A percentile compares a stretch with the other conserved stretches of the same genome.
Evolutionary conservation across 2,113 vertebrate genomes (phyloP).

Genomic region (Solenodon paradoxus): DNA sequence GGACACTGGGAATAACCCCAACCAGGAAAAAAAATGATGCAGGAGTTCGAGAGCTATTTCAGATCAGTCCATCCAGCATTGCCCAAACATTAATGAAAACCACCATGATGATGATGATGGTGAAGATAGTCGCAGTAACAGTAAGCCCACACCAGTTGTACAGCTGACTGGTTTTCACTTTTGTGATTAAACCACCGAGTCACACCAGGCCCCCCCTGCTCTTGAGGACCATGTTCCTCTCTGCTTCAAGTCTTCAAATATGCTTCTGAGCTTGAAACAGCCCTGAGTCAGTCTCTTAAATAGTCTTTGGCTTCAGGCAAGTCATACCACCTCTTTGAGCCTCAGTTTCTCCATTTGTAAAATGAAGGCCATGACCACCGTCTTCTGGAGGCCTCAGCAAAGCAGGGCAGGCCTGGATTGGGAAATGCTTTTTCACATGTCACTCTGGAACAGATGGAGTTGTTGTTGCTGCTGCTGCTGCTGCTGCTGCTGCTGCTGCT

Average conservation of each 20-base stretch:
- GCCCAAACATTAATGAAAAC: neutral
- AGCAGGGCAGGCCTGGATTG: rapidly evolving
- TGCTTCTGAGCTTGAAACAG: neutral
- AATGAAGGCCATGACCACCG: neutral
- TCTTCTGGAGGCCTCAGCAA: neutral
- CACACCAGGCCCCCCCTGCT: no score
- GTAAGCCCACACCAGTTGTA: neutral
- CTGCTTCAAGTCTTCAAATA: neutral
- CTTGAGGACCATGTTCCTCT: neutral
- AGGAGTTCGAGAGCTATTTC: neutral
- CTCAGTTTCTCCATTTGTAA: neutral
- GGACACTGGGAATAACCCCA: neutral
- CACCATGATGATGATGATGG: neutral
- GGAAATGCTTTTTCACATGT: neutral
- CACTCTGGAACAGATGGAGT: rapidly evolving
- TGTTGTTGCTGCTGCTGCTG: neutral
- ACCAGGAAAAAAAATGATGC: neutral
- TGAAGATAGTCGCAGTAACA: neutral
- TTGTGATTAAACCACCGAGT: neutral
- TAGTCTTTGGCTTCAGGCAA: neutral
- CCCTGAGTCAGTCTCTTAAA: neutral
- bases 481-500: no score
- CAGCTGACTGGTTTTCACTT: neutral
- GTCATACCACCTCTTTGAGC: no score
- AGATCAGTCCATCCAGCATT: neutral